Evolutionary conservation across 2,888 invertebrate genomes (phyloP).

Genomic region (Tenthredo notha): DNA sequence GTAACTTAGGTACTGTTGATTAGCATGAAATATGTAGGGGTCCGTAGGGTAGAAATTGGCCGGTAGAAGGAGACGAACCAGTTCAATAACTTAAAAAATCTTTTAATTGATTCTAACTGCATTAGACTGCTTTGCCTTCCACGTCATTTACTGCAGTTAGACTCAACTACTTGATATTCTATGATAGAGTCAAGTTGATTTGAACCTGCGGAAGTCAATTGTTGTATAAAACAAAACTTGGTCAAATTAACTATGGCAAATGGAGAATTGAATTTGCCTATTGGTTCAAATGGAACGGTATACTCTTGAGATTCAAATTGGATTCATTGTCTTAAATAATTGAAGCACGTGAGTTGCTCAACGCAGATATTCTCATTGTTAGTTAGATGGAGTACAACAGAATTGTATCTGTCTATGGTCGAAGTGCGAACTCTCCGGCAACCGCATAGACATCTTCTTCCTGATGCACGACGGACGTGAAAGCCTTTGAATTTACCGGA

Average conservation of each 20-base stretch:
- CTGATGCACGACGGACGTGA: background rate
- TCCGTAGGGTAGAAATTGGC: background rate
- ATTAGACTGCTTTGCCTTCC: background rate
- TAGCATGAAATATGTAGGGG: constrained; percentile 3
- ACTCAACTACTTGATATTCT: background rate
- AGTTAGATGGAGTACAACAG: background rate
- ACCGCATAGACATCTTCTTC: background rate
- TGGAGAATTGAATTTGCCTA: background rate
- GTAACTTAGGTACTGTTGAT: background rate
- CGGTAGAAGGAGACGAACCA: background rate
- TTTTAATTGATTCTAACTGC: background rate
- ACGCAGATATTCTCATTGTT: background rate
- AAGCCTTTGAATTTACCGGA: background rate
- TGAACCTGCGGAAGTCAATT: background rate
- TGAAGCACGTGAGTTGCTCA: background rate
- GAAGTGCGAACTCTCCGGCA: background rate
- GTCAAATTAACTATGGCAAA: constrained; percentile 12
- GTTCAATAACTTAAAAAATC: background rate
- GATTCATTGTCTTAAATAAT: background rate
- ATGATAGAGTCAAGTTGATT: background rate
- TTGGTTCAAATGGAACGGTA: background rate
- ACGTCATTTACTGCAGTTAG: background rate
- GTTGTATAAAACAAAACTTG: background rate
- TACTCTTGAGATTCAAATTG: constrained; percentile 11
- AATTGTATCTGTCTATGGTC: background rate